These are phyloP conservation scores for Salminus brasiliensis DNA, from an alignment of 2,113 vertebrate genomes.

Conservation along the genomic window DNA sequence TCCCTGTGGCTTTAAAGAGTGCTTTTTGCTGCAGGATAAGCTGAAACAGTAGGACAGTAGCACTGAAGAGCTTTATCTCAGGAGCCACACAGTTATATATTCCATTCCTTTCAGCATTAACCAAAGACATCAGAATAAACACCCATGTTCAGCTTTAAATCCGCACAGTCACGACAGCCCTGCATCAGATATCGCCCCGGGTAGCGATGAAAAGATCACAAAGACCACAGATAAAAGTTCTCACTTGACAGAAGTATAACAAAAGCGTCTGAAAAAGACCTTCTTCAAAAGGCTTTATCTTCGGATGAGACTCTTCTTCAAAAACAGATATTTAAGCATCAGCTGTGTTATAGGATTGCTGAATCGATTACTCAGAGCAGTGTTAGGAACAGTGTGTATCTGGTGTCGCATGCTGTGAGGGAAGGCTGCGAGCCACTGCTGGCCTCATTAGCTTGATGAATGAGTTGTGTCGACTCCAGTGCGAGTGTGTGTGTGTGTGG, in stretches of 20 bases:
- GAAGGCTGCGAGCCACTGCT: constrained; percentile 5
- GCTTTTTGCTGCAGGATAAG: no score
- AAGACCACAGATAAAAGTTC: neutral
- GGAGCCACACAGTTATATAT: no score
- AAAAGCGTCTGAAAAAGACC: neutral
- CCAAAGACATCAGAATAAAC: no score
- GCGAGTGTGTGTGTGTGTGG: neutral
- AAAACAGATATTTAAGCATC: constrained; percentile 14
- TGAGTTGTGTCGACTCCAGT: constrained; percentile 10
- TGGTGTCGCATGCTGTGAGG: neutral
- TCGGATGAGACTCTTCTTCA: neutral
- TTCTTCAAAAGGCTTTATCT: neutral
- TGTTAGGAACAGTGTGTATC: constrained; percentile 22
- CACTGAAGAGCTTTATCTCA: no score
- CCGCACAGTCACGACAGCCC: neutral
- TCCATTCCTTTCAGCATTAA: no score
- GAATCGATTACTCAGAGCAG: neutral
- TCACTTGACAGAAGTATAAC: neutral
- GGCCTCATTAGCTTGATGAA: constrained; percentile 45
- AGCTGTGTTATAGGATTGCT: neutral
- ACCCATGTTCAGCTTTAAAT: no score
- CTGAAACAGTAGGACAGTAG: no score
- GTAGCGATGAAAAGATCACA: neutral
- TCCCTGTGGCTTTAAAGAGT: no score
- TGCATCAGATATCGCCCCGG: neutral